Evolutionary conservation across 2,888 invertebrate species (phyloP), one percentile per base, ranked within the genome.

Genomic region (Drosophila robusta): DNA sequence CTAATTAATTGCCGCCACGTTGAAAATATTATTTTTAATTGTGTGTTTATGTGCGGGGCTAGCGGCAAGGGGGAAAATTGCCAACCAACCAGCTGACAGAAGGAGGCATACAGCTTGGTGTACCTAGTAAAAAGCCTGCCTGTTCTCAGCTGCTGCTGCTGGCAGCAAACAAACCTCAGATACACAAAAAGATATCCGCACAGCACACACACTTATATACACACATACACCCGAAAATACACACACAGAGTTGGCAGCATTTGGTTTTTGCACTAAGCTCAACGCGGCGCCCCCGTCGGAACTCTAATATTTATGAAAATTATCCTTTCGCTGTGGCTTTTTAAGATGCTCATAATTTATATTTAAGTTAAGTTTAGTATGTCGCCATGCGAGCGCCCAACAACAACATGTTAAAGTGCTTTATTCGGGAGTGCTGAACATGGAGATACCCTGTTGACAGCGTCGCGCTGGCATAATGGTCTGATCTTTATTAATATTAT

Each of bases 1-100:
- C 84, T 90, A 90, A 90, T 90, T 90, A 90, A 90, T 90, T 90
- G 87, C 87, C 89, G 75, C 81, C 85, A 81, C 87, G 89, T 89
- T 87, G 89, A 88, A 82, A 89, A 86, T 88, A 90, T 90, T 87
- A 89, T 90, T 89, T 87, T 90, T 88, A 90, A 89, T 87, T 90
- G 88, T 90, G 86, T 88, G 89, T 89, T 90, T 90, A 89, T 89
- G 80, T 70, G 63, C 60, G 70, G 52, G 44, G 60, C 22, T 34
- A 39, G 18, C n/a, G 34, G 32, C 61, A 55, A 12, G 38, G 38
- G 41, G 41, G 55, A 64, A 54, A 49, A 52, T 52, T 52, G 41
- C 52, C 34, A 34, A 14, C n/a, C 41, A 42, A 11, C 11, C 34
- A 45, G 22, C n/a, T 38, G 51, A 5, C 36, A 51, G 26, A 24